Evolutionary conservation across 53 echinoderm and acorn worm species (phyloP).

Genomic region (Patiria pectinifera): DNA sequence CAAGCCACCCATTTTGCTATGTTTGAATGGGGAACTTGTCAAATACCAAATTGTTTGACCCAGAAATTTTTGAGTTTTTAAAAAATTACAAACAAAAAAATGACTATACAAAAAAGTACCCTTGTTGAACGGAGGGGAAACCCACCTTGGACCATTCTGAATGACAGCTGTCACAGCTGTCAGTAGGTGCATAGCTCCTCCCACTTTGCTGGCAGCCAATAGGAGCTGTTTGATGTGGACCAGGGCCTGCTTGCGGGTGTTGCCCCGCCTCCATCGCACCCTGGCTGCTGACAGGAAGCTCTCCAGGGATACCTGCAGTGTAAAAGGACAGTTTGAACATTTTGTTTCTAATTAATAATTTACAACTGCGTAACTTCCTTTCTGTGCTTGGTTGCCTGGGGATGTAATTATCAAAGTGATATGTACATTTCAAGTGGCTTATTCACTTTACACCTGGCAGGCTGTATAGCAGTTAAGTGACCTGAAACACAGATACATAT

Average conservation of each 20-base stretch:
- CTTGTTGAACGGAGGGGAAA: neutral
- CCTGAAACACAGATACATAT: no score
- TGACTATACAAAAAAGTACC: neutral
- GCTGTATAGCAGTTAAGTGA: no score
- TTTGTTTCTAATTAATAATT: neutral
- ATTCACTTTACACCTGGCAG: no score
- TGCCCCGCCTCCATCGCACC: constrained; percentile 71
- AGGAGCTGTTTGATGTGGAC: constrained; percentile 80
- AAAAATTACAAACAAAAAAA: neutral
- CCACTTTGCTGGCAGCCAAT: constrained; percentile 78
- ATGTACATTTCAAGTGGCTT: no score
- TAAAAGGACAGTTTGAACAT: neutral
- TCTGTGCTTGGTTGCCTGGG: no score
- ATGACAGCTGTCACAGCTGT: constrained; percentile 82
- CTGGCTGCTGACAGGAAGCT: constrained; percentile 79
- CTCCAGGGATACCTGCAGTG: constrained; percentile 73
- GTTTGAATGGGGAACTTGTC: no score
- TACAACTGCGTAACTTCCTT: no score
- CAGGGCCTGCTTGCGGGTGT: constrained; percentile 84
- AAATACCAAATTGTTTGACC: no score
- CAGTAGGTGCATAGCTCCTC: constrained; percentile 82
- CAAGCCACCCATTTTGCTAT: no score
- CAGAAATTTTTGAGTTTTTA: no score
- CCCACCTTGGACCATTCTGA: constrained; percentile 86
- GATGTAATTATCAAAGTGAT: no score